Conservation (phyloP, 2,113 vertebrate species). For the Urocolius indicus region DNA sequence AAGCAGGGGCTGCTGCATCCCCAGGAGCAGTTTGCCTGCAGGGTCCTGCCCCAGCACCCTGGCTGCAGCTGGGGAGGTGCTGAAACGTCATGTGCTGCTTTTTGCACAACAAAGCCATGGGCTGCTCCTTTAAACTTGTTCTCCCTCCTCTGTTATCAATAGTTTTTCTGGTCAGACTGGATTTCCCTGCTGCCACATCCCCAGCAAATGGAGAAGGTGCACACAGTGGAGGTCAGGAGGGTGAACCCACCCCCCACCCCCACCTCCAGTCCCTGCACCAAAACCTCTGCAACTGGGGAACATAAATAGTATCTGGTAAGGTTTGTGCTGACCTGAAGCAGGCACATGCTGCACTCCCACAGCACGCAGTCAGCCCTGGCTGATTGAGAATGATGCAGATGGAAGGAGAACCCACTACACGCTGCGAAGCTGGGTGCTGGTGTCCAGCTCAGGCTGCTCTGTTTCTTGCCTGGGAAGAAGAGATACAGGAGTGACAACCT, state of each 20-base stretch:
- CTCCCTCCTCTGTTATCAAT: constrained; percentile 26
- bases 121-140: constrained; percentile 35
- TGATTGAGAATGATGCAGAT: rapidly evolving
- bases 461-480: not conserved
- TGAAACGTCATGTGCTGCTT: not conserved
- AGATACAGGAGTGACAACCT: not conserved
- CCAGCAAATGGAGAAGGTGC: not conserved
- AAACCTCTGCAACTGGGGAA: not conserved
- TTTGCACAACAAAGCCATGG: constrained; percentile 5
- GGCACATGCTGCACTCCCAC: not conserved
- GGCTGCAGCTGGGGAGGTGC: not conserved
- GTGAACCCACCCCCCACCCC: not conserved
- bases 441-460: not conserved
- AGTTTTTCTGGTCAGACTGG: constrained; percentile 58
- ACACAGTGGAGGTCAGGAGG: not conserved
- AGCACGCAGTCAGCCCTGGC: not conserved
- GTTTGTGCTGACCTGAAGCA: not conserved
- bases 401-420: rapidly evolving
- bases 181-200: constrained; percentile 35
- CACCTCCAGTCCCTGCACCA: not conserved
- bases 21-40: not conserved
- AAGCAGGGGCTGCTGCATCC: not conserved
- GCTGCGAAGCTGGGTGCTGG: not conserved
- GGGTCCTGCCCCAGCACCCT: not conserved
- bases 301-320: not conserved